Base-by-base conservation (phyloP, 2,797 vertebrate species). In the Danio tinwini region DNA sequence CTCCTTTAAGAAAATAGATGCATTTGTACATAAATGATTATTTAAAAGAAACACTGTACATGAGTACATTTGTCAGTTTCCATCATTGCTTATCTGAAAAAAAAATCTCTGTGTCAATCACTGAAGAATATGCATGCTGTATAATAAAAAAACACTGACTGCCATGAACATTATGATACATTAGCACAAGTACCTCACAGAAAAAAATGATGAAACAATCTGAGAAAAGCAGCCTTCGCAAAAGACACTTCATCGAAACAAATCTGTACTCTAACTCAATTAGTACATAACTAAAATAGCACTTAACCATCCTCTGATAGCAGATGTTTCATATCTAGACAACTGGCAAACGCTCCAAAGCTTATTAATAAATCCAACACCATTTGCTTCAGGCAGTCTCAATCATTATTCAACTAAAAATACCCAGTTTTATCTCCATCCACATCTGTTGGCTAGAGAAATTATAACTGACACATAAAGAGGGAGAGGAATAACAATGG, bases 371-470 rank as follows among this genome's bases (percentile, higher is more conserved):
- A 14, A 73, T 68, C 44, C 52, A 13, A 12, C 56, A 50, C 29
- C 13, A 72, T 78, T 76, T 21, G 67, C 47, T 62, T 3, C 21
- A 83, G 50, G 55, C 56, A 12, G 19, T 69, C 37, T 77, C 12
- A 73, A 63, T 29, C 61, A 70, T 62, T 58, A n/a, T n/a, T n/a
- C n/a, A 76, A 62, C 7, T 62, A 70, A 78, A 73, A 58, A 67
- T 17, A 42, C 42, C 37, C 59, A 82, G 59, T 21, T 69, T 12
- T 45, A 53, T 47, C 47, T 68, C 13, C 2, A 12, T 55, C 44
- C 19, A 16, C 37, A 71, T 63, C n/a, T 19, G 39, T 11, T 56
- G 13, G 17, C 44, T 16, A 62, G 12, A 74, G 62, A 69, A 55
- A 47, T 59, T 4, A 52, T 40, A 9, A 44, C 5, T 52, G 76